Evolutionary conservation across 2,888 invertebrate genomes (phyloP).

Genomic region (Tenthredo notha): DNA sequence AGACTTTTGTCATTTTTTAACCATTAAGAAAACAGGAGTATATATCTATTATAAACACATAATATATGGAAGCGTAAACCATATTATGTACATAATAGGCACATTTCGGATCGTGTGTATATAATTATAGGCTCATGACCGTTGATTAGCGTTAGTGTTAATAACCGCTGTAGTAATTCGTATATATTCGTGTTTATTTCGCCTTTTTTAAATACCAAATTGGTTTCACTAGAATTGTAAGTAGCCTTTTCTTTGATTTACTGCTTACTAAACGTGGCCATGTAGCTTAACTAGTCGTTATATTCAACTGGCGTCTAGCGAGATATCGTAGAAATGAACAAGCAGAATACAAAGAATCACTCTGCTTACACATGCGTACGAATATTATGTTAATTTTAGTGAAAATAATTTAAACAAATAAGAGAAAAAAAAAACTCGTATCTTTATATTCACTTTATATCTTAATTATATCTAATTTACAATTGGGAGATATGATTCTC

Average conservation of each 20-base stretch:
- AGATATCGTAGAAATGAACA: neutral
- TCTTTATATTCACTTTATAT: neutral
- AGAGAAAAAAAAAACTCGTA: neutral
- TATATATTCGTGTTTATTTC: neutral
- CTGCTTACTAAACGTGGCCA: conserved; percentile 58
- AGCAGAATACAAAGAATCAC: neutral
- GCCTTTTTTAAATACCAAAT: conserved; percentile 23
- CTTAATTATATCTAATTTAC: neutral
- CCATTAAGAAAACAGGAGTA: conserved; percentile 2
- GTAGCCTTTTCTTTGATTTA: conserved; percentile 70
- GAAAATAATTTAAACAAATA: neutral
- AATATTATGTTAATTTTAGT: neutral
- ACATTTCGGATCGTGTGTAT: neutral
- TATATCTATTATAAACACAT: neutral
- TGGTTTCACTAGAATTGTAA: conserved; percentile 69
- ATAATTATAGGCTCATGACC: conserved; percentile 15
- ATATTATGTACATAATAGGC: conserved; percentile 6
- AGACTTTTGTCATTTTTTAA: neutral
- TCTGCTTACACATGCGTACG: neutral
- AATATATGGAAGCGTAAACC: neutral
- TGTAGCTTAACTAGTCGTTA: conserved; percentile 16
- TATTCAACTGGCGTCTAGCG: conserved; percentile 7
- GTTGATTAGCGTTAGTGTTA: conserved; percentile 11
- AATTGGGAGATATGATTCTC: neutral
- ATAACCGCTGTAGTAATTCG: conserved; percentile 6